These are phyloP conservation scores for Euclidia mi DNA, from an alignment of 2,888 invertebrate species.

Conservation along the genomic window DNA sequence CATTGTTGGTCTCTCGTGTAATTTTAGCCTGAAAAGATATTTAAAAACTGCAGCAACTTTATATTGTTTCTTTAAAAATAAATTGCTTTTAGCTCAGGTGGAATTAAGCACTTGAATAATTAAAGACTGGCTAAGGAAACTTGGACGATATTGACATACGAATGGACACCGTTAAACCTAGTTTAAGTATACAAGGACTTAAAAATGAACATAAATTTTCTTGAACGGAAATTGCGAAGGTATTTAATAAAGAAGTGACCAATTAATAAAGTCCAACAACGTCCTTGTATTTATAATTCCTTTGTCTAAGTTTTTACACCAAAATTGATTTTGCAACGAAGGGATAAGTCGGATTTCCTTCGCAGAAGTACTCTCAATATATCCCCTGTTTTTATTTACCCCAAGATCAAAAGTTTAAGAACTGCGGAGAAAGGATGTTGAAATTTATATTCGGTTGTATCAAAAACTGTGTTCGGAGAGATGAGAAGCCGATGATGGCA, in stretches of 20 bases:
- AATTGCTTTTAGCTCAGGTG: too few relatives aligned
- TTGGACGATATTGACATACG: too few relatives aligned
- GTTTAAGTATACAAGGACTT: too few relatives aligned
- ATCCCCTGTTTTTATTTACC: slow-evolving; percentile 41
- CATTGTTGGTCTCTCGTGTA: too few relatives aligned
- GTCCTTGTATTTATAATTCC: not conserved
- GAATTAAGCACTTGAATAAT: too few relatives aligned
- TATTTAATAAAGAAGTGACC: not conserved
- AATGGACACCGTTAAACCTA: too few relatives aligned
- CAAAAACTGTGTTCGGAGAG: slow-evolving; percentile 58
- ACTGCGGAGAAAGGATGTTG: slow-evolving; percentile 37
- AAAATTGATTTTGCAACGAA: slow-evolving; percentile 28
- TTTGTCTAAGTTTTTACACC: slow-evolving; percentile 4
- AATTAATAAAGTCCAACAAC: slow-evolving; percentile 2
- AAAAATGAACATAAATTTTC: too few relatives aligned
- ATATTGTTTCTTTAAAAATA: too few relatives aligned
- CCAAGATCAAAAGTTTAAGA: slow-evolving; percentile 46
- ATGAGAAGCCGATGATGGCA: slow-evolving; percentile 64
- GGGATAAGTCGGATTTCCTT: slow-evolving; percentile 27
- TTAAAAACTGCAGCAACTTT: too few relatives aligned
- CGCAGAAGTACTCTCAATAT: slow-evolving; percentile 33
- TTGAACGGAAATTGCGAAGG: too few relatives aligned
- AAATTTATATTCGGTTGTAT: slow-evolving; percentile 61
- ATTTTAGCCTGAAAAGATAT: too few relatives aligned
- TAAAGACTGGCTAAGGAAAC: too few relatives aligned